phyloP scores from a whole-genome alignment of 1,140 invertebrate genomes.

The Araneus ventricosus region DNA sequence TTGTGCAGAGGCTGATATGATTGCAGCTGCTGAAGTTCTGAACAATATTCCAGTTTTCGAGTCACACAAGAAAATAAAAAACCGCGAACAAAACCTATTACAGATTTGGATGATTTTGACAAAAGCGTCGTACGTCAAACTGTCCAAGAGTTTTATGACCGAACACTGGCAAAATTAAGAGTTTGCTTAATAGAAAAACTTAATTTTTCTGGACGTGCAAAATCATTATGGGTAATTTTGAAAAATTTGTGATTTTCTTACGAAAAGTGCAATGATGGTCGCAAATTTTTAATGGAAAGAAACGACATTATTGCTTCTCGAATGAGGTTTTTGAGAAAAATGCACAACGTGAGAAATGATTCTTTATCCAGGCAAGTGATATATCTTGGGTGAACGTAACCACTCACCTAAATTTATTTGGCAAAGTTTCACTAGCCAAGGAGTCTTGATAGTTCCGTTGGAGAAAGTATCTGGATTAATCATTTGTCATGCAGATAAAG shows the following conservation, averaged over 20 bases:
- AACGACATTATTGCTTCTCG: background rate
- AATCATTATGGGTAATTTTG: background rate
- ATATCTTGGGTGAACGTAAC: background rate
- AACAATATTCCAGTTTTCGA: background rate
- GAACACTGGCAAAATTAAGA: background rate
- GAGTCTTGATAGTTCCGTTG: background rate
- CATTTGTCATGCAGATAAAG: background rate
- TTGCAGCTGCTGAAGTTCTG: background rate
- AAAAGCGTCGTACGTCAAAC: background rate
- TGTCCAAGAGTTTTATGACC: constrained; percentile 11
- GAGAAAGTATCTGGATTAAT: background rate
- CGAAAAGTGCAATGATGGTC: constrained; percentile 6
- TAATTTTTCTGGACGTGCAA: background rate
- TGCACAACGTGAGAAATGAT: background rate
- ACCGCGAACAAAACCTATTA: background rate
- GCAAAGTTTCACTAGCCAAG: background rate
- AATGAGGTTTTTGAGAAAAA: background rate
- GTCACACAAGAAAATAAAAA: background rate
- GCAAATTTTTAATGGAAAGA: constrained; percentile 5
- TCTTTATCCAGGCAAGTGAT: background rate
- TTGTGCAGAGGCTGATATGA: too few species aligned
- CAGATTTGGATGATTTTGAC: constrained; percentile 23
- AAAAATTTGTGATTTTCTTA: background rate
- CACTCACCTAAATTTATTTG: background rate
- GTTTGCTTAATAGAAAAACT: background rate